Percentiles rank a stretch among this genome's conserved stretches.
Evolutionary conservation across 2,797 vertebrate genomes (phyloP).

Genomic region (Rhabdomys pumilio): DNA sequence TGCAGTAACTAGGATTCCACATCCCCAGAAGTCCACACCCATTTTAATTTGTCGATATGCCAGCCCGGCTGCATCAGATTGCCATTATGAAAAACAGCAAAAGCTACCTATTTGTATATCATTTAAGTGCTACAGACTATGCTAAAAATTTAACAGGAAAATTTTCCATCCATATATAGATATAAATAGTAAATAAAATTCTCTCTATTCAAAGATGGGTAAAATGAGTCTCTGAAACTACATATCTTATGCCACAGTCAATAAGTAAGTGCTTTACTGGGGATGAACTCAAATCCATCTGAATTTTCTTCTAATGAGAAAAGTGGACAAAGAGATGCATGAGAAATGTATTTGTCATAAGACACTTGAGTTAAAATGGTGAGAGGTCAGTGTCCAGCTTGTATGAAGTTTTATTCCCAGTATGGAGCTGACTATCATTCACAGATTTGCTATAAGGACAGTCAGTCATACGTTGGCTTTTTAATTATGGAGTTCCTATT

Average conservation of each 20-base stretch:
- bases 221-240: conserved; percentile 51
- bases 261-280: neutral
- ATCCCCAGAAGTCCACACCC: neutral
- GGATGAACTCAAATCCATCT: neutral
- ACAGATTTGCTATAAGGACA: conserved; percentile 34
- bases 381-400: neutral
- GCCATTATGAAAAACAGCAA: neutral
- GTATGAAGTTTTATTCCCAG: neutral
- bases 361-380: neutral
- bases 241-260: conserved; percentile 19
- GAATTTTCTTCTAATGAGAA: conserved; percentile 3
- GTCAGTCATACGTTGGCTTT: conserved; percentile 9
- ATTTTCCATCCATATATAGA: conserved; percentile 10
- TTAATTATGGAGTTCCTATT: conserved; percentile 54
- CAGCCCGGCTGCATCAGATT: neutral
- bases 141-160: conserved; percentile 3
- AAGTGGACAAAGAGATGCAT: neutral
- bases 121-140: neutral
- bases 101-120: neutral
- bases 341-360: neutral
- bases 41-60: neutral
- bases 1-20: neutral
- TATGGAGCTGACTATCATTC: neutral
- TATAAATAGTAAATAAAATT: neutral
- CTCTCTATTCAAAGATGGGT: neutral